Base-by-base conservation (phyloP, 92 coral and sea anemone species). In the Chrysogorgia sp. region DNA sequence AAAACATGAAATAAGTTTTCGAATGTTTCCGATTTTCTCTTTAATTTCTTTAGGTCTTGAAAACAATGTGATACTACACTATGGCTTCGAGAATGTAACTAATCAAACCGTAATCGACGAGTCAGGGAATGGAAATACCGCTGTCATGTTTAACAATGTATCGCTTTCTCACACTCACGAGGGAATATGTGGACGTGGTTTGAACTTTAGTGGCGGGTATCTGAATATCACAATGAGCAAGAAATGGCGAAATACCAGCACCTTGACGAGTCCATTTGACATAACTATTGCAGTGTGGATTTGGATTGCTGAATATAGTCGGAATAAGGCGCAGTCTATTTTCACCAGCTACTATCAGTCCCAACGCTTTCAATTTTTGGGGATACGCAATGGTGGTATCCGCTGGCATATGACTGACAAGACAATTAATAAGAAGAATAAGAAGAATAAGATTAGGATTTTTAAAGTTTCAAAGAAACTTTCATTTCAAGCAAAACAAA, bases 281-380 rank as follows among this genome's bases (percentile, higher is more conserved):
- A 12, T 57, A 2, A 57, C 63, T 23, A 29, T 57, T 57, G 63
- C 63, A 3, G 31, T 57, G 12, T 57, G 63, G 63, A 31, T 57
- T 3, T 29, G 63, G 63, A 29, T 57, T n/a, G n/a, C n/a, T n/a
- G n/a, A n/a, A n/a, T n/a, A n/a, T n/a, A n/a, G n/a, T n/a, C n/a
- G n/a, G n/a, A n/a, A n/a, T n/a, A n/a, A n/a, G n/a, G n/a, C n/a
- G n/a, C n/a, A n/a, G n/a, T n/a, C n/a, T n/a, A n/a, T n/a, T n/a
- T n/a, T n/a, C n/a, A n/a, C n/a, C n/a, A n/a, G n/a, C n/a, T n/a
- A n/a, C n/a, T n/a, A n/a, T n/a, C n/a, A n/a, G n/a, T n/a, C n/a
- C n/a, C n/a, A n/a, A n/a, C n/a, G n/a, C n/a, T n/a, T n/a, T n/a
- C n/a, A n/a, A n/a, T n/a, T n/a, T n/a, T n/a, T n/a, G n/a, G n/a